These are phyloP conservation scores for Falco cherrug DNA, from an alignment of 2,797 vertebrate genomes.

Conservation along the genomic window DNA sequence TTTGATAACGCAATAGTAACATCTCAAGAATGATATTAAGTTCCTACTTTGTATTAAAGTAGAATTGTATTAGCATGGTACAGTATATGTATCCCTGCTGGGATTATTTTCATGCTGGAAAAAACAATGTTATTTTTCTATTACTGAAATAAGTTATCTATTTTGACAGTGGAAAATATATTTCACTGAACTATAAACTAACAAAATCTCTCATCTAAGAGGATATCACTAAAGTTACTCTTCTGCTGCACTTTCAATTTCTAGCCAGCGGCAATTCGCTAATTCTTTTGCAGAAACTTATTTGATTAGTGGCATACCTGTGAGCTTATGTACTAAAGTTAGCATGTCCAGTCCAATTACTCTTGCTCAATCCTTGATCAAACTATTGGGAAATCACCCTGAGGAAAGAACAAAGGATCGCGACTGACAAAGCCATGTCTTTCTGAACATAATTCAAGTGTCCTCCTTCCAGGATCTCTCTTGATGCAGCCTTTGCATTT, in stretches of 20 bases:
- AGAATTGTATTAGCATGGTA: constrained; percentile 58
- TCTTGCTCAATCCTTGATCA: background rate
- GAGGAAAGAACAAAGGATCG: background rate
- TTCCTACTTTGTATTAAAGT: constrained; percentile 57
- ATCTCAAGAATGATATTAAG: constrained; percentile 55
- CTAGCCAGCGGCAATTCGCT: background rate
- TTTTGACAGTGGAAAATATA: constrained; percentile 59
- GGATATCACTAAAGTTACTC: background rate
- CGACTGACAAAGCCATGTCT: background rate
- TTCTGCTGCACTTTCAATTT: background rate
- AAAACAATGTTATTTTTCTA: constrained; percentile 61
- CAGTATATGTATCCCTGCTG: constrained; percentile 3
- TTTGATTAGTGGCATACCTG: constrained; percentile 8
- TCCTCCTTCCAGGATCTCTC: background rate
- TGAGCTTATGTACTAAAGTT: background rate
- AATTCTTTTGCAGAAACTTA: background rate
- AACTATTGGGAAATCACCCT: background rate
- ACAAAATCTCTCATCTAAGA: constrained; percentile 32
- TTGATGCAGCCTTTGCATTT: background rate
- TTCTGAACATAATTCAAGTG: background rate
- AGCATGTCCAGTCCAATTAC: constrained; percentile 15
- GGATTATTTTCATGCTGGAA: constrained; percentile 48
- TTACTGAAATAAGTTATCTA: constrained; percentile 55
- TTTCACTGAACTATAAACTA: constrained; percentile 37
- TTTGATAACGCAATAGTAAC: constrained; percentile 50